A percentile compares a stretch with the other conserved stretches of the same genome.
Evolutionary conservation across 1,140 invertebrate genomes (phyloP).

Genomic region (Drosophila lacteicornis): DNA sequence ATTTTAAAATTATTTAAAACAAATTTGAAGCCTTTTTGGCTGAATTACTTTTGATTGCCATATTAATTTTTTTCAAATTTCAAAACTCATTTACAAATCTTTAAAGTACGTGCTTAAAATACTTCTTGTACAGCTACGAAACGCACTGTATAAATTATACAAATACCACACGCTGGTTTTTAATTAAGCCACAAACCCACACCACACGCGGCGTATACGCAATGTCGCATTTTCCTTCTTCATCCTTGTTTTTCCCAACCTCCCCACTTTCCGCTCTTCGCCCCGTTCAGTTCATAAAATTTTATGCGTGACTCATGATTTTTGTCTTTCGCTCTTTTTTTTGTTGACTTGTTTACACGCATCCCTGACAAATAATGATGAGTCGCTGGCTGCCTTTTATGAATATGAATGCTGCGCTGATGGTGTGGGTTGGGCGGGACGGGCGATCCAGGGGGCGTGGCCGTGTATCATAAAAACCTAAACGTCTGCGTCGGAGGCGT

Average conservation of each 20-base stretch:
- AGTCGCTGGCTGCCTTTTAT: slow-evolving; percentile 68
- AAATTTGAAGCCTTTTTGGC: neutral
- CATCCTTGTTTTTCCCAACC: slow-evolving; percentile 1
- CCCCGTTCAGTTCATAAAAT: slow-evolving; percentile 70
- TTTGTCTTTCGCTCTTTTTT: slow-evolving; percentile 60
- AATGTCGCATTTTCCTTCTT: slow-evolving; percentile 30
- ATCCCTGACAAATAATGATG: slow-evolving; percentile 70
- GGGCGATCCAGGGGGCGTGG: slow-evolving; percentile 1
- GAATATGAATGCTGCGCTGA: slow-evolving; percentile 66
- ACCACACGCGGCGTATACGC: slow-evolving; percentile 55
- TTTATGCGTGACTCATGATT: slow-evolving; percentile 72
- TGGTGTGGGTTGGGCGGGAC: neutral
- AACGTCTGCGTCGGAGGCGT: slow-evolving; percentile 58
- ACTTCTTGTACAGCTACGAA: neutral
- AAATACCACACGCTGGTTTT: slow-evolving; percentile 54
- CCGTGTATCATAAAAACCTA: slow-evolving; percentile 62
- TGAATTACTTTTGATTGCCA: neutral
- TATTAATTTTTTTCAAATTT: neutral
- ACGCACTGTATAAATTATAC: slow-evolving; percentile 24
- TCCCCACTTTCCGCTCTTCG: neutral
- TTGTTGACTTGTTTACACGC: slow-evolving; percentile 76
- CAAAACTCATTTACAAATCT: neutral
- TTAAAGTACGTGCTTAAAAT: neutral
- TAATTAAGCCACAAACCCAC: slow-evolving; percentile 69
- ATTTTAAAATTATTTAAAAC: no score